phyloP scores from a whole-genome alignment of 2,797 vertebrate genomes.

The Brachyalestes nurse region DNA sequence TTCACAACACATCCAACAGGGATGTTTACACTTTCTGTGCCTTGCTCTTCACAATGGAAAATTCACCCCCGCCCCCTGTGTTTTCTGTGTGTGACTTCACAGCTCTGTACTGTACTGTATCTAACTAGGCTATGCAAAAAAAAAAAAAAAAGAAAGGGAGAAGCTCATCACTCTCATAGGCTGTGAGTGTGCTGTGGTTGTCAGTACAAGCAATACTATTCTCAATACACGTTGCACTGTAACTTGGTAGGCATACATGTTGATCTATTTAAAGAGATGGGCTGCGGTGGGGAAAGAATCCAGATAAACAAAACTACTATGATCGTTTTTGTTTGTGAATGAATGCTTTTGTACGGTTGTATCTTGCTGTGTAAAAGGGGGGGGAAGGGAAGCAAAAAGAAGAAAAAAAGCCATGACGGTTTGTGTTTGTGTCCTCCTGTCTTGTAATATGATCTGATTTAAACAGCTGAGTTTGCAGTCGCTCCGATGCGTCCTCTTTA shows the following conservation, averaged over 20 bases:
- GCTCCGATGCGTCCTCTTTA: not conserved
- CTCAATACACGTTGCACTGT: conserved; percentile 67
- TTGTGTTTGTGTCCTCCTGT: conserved; percentile 4
- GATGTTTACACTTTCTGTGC: conserved; percentile 52
- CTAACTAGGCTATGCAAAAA: conserved; percentile 80
- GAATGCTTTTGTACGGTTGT: conserved; percentile 52
- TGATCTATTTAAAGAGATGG: conserved; percentile 57
- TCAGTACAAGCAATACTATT: conserved; percentile 75
- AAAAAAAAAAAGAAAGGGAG: conserved; percentile 31
- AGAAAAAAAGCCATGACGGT: not conserved
- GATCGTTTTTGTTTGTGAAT: conserved; percentile 55
- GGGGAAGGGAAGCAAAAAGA: not conserved
- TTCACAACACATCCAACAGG: conserved; percentile 37
- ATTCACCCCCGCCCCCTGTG: not conserved
- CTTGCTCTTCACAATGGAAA: conserved; percentile 47
- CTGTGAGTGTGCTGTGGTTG: conserved; percentile 67
- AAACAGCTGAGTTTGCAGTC: conserved; percentile 2
- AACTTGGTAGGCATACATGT: conserved; percentile 65
- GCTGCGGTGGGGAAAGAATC: too few relatives aligned
- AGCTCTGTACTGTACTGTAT: conserved; percentile 65
- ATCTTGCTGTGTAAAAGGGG: conserved; percentile 46
- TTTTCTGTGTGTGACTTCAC: conserved; percentile 25
- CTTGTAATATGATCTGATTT: not conserved
- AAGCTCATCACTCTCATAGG: conserved; percentile 70
- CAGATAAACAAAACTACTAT: conserved; percentile 48